phyloP scores from a whole-genome alignment of 2,113 vertebrate genomes.

The Egretta garzetta region DNA sequence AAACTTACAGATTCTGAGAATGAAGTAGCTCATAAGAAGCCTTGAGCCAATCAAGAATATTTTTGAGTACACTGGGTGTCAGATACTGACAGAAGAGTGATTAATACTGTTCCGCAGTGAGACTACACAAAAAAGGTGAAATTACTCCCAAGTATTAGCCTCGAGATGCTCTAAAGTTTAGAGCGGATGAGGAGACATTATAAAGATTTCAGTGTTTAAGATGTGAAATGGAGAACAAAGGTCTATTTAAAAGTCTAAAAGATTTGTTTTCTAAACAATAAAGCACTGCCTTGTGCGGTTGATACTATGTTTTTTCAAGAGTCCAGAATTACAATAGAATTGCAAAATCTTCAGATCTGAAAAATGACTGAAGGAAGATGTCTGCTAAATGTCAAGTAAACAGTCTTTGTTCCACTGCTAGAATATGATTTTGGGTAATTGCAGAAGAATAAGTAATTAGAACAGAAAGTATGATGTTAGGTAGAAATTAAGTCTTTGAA shows the following conservation, averaged over 20 bases:
- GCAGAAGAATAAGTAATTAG: conserved; percentile 49
- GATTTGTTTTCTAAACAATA: not conserved
- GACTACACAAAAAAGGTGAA: not conserved
- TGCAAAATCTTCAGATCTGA: conserved; percentile 35
- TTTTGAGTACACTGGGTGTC: not conserved
- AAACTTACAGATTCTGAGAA: not conserved
- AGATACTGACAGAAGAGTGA: not conserved
- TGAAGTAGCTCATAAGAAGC: not conserved
- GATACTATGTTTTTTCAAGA: not conserved
- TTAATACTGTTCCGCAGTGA: not conserved
- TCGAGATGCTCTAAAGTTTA: not conserved
- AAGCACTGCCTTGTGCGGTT: not conserved
- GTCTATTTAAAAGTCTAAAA: not conserved
- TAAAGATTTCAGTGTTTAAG: not conserved
- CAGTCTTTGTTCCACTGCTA: not conserved
- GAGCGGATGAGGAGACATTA: not conserved
- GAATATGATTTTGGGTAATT: not conserved
- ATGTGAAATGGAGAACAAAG: not conserved
- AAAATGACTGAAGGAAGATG: conserved; percentile 38
- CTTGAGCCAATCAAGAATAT: not conserved
- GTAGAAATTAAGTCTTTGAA: not conserved
- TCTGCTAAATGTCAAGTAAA: conserved; percentile 48
- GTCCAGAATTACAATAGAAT: conserved; percentile 1
- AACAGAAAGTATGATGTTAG: not conserved
- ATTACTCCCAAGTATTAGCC: not conserved